These are phyloP conservation scores for Peromyscus polionotus DNA, from an alignment of 2,113 vertebrate species.

Conservation along the genomic window DNA sequence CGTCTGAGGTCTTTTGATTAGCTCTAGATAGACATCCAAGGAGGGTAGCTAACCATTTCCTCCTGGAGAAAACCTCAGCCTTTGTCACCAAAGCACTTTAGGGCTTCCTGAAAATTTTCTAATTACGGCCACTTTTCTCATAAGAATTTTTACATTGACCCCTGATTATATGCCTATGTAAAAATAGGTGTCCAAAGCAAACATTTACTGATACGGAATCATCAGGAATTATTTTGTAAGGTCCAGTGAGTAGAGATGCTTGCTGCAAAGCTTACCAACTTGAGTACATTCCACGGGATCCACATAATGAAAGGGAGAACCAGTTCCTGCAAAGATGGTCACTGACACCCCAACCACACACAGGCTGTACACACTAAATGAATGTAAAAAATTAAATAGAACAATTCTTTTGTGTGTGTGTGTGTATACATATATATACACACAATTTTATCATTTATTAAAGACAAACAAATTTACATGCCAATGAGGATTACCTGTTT, in stretches of 20 bases:
- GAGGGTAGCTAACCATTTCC: neutral
- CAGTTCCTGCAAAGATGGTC: neutral
- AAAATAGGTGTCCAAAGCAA: too few relatives aligned
- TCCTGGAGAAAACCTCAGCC: neutral
- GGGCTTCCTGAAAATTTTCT: neutral
- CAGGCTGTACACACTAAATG: neutral
- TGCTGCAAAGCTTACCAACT: neutral
- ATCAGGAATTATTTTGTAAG: neutral
- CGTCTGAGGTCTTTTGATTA: constrained; percentile 30
- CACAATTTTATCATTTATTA: neutral
- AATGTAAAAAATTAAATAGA: neutral
- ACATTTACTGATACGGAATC: neutral
- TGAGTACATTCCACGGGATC: neutral
- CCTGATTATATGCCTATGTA: neutral
- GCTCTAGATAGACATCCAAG: neutral
- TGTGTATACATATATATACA: neutral
- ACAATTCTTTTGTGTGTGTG: neutral
- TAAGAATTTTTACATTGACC: neutral
- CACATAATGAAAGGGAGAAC: neutral
- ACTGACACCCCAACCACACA: neutral
- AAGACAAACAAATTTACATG: neutral
- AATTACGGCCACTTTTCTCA: neutral
- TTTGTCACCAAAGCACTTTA: neutral
- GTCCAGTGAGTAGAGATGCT: neutral
- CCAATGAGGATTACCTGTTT: neutral